Evolutionary conservation across 1,140 invertebrate species (phyloP), one percentile per base, ranked within the genome.

Genomic region (Eubasilissa regina): DNA sequence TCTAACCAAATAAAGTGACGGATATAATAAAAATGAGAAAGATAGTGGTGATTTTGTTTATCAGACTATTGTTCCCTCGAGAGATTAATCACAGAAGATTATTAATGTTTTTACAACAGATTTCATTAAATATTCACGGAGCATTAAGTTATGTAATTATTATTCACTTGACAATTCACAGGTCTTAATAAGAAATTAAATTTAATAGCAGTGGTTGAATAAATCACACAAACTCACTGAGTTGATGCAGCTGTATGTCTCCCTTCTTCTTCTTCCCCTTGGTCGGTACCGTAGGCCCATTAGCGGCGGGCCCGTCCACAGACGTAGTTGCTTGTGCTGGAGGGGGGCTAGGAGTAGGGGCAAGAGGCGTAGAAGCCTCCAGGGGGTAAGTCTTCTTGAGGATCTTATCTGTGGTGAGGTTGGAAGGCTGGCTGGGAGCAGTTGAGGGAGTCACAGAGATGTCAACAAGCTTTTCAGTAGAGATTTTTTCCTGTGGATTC

Each of bases 371-470:
- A 3, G 77, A 78, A 19, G 85, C 75, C 53, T 78, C 79, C 43
- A 79, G 72, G 15, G 79, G 62, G 12, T 79, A 78, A 0, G 86
- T 85, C 51, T 88, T 86, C 79, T 86, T 86, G 74, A 89, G 84
- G 12, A 89, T 80, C 73, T 89, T 89, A n/a, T 89, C 88, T 0
- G 87, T 89, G 13, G 87, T 89, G 0, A 89, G 84, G 81, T 89
- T 87, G 75, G 84, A 87, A 6, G 88, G 88, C 78, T 89, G 87
- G 13, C 87, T 87, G 10, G 83, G 83, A 66, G 87, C 86, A 72
- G 87, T 60, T 0, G 87, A 86, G 9, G 85, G 86, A n/a, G 87
- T 85, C 17, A 86, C 83, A 8, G 47, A 35, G 3, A 19, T 35
- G 66, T 88, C 87, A 15, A 86, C 85, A 10, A 77, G 83, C 3